Evolutionary conservation across 1,140 invertebrate genomes (phyloP).

Genomic region (Brachionus rotundiformis): DNA sequence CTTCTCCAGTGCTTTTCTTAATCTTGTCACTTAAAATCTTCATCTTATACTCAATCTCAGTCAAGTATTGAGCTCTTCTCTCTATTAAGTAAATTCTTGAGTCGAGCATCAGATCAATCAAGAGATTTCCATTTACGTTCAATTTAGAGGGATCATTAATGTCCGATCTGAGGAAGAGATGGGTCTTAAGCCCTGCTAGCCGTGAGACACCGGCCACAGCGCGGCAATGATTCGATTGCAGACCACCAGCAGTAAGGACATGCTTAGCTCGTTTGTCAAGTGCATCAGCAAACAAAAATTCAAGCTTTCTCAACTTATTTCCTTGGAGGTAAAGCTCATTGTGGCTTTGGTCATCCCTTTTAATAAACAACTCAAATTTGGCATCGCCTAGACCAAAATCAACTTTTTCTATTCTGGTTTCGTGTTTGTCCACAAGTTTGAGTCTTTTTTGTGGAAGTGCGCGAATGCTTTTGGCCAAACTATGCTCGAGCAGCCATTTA

Average conservation of each 20-base stretch:
- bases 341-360: conserved; percentile 49
- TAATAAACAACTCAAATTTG: neutral
- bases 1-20: conserved; percentile 55
- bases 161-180: conserved; percentile 57
- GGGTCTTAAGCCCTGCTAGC: conserved; percentile 56
- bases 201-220: conserved; percentile 55
- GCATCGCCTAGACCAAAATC: neutral
- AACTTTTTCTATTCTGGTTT: neutral
- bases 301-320: conserved; percentile 59
- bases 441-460: neutral
- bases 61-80: conserved; percentile 52
- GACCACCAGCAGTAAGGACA: conserved; percentile 58
- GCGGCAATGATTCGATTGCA: conserved; percentile 60
- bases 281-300: conserved; percentile 60
- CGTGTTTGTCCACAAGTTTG: neutral
- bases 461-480: neutral
- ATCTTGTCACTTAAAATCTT: conserved; percentile 12
- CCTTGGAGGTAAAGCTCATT: neutral
- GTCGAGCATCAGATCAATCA: conserved; percentile 57
- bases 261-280: conserved; percentile 54
- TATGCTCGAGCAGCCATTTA: conserved; percentile 25
- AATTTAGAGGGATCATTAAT: conserved; percentile 53
- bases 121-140: conserved; percentile 57
- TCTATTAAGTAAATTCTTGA: conserved; percentile 58
- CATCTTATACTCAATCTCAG: conserved; percentile 15